Evolutionary conservation across 2,888 invertebrate genomes (phyloP).

Genomic region (Microdon myrmicae): DNA sequence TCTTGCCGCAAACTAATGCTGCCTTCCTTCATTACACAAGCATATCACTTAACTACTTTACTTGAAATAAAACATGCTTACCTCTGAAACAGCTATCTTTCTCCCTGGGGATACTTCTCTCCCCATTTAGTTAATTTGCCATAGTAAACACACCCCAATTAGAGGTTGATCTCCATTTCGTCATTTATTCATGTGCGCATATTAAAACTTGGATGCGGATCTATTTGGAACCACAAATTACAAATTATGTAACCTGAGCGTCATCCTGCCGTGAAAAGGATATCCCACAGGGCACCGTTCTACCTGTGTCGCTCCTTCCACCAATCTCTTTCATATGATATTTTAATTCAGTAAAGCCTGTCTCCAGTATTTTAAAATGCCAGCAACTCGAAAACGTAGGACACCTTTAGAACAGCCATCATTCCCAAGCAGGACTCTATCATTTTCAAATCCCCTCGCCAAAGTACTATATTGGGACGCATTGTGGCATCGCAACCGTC

Average conservation of each 20-base stretch:
- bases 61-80: slow-evolving; percentile 10
- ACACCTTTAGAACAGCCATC: slow-evolving; percentile 51
- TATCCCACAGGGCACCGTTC: slow-evolving; percentile 13
- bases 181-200: slow-evolving; percentile 53
- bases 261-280: slow-evolving; percentile 13
- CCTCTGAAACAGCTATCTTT: background rate
- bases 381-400: slow-evolving; percentile 19
- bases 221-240: slow-evolving; percentile 50
- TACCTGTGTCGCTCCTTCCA: background rate
- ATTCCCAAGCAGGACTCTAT: slow-evolving; percentile 14
- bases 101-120: background rate
- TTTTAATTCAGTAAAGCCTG: slow-evolving; percentile 57
- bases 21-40: slow-evolving; percentile 18
- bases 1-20: slow-evolving; percentile 9
- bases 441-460: slow-evolving; percentile 12
- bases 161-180: slow-evolving; percentile 51
- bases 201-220: slow-evolving; percentile 50
- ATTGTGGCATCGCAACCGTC: slow-evolving; percentile 1
- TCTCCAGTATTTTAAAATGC: slow-evolving; percentile 42
- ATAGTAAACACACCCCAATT: slow-evolving; percentile 47
- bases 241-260: slow-evolving; percentile 52
- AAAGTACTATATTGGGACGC: slow-evolving; percentile 9
- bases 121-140: background rate
- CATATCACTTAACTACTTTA: slow-evolving; percentile 24
- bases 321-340: slow-evolving; percentile 37